These are phyloP conservation scores for Dryobates pubescens DNA, from an alignment of 2,797 vertebrate species.

Conservation along the genomic window DNA sequence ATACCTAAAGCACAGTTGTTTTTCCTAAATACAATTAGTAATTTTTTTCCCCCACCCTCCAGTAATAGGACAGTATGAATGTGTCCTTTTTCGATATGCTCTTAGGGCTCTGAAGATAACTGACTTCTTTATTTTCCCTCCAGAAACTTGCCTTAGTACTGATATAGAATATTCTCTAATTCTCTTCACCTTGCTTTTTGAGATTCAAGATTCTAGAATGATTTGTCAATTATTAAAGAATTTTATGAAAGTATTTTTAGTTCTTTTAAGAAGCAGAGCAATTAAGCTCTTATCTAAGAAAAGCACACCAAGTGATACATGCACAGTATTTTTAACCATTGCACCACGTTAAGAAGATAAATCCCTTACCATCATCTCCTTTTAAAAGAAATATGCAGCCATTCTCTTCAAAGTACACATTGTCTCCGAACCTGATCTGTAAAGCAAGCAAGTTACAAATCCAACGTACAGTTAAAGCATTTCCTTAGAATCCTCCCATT, in stretches of 20 bases:
- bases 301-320: not conserved
- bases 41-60: rapidly evolving
- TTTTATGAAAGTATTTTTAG: not conserved
- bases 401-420: slow-evolving; percentile 87
- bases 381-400: slow-evolving; percentile 86
- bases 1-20: not conserved
- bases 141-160: not conserved
- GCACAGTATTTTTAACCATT: not conserved
- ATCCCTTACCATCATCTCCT: slow-evolving; percentile 80
- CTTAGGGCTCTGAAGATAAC: not conserved
- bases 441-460: slow-evolving; percentile 33
- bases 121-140: not conserved
- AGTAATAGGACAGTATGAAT: not conserved
- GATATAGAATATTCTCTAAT: not conserved
- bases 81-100: not conserved
- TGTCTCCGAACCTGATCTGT: slow-evolving; percentile 83
- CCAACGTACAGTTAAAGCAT: not conserved
- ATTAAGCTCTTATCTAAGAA: not conserved
- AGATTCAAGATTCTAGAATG: not conserved
- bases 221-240: not conserved
- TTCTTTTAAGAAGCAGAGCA: not conserved
- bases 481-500: not conserved
- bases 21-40: not conserved
- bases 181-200: not conserved
- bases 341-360: not conserved